Percentiles rank a stretch among this genome's conserved stretches.
phyloP scores from a whole-genome alignment of 1,140 invertebrate species.

The Galendromus occidentalis region DNA sequence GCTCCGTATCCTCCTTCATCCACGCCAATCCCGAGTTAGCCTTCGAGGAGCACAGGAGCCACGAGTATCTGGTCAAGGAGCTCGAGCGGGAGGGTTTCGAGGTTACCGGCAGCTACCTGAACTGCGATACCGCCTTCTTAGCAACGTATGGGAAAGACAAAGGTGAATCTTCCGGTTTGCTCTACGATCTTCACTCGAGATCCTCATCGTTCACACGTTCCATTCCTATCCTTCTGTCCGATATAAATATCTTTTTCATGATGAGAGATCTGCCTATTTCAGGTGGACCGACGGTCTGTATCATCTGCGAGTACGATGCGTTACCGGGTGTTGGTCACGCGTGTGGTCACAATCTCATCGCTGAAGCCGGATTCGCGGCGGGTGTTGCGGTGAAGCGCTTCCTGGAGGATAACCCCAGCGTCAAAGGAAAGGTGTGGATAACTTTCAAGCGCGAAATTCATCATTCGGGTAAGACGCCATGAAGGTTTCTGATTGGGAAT shows the following conservation, averaged over 20 bases:
- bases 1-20: neutral
- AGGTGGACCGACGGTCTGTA: neutral
- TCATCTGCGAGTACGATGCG: constrained; percentile 31
- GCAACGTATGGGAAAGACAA: neutral
- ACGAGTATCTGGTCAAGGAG: neutral
- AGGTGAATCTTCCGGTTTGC: neutral
- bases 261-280: neutral
- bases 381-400: constrained; percentile 25
- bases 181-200: too few species aligned
- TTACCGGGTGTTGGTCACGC: constrained; percentile 31
- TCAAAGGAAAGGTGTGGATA: constrained; percentile 17
- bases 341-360: constrained; percentile 31
- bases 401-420: constrained; percentile 18
- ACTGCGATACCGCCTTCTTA: neutral
- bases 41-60: neutral
- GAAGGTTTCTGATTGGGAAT: neutral
- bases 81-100: neutral
- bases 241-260: too few species aligned
- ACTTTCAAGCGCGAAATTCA: too few species aligned
- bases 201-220: too few species aligned
- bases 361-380: constrained; percentile 27
- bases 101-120: neutral
- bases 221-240: too few species aligned
- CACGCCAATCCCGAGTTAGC: neutral
- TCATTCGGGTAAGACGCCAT: too few species aligned